Conservation (phyloP, 2,888 invertebrate genomes). For the Epinotia bilunana region DNA sequence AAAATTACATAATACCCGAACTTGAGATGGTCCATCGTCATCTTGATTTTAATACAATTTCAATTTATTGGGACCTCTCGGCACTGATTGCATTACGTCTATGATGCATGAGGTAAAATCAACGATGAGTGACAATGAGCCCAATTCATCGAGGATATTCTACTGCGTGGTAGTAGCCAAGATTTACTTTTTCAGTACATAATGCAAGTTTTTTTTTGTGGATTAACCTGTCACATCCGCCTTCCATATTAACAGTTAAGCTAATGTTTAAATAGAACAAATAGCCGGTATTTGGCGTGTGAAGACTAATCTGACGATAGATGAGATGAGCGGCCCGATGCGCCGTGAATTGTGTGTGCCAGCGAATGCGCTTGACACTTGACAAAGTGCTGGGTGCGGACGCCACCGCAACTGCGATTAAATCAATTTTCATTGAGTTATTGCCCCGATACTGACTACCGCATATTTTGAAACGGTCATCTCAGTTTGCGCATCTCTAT, state of each 20-base stretch:
- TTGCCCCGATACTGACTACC: conserved; percentile 46
- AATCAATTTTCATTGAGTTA: conserved; percentile 61
- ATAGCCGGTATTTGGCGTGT: conserved; percentile 37
- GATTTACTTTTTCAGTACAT: no score
- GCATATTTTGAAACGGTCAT: conserved; percentile 46
- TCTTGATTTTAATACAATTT: no score
- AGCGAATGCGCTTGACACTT: conserved; percentile 69
- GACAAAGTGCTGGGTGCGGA: conserved; percentile 74
- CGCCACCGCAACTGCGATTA: conserved; percentile 62
- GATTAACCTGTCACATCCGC: no score
- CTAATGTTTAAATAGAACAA: conserved; percentile 35
- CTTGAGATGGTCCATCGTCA: no score
- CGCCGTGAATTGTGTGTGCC: conserved; percentile 65
- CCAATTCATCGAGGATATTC: no score
- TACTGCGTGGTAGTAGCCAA: no score
- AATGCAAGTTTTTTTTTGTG: no score
- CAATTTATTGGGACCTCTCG: no score
- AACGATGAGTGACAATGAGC: no score
- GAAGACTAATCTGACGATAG: conserved; percentile 66
- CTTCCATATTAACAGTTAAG: neutral
- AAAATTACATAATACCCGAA: no score
- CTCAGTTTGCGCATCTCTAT: conserved; percentile 41
- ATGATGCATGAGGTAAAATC: no score
- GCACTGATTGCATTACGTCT: no score
- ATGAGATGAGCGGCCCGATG: conserved; percentile 59